Base-by-base conservation (phyloP, 2,797 vertebrate genomes). In the Syngnathus rostellatus region DNA sequence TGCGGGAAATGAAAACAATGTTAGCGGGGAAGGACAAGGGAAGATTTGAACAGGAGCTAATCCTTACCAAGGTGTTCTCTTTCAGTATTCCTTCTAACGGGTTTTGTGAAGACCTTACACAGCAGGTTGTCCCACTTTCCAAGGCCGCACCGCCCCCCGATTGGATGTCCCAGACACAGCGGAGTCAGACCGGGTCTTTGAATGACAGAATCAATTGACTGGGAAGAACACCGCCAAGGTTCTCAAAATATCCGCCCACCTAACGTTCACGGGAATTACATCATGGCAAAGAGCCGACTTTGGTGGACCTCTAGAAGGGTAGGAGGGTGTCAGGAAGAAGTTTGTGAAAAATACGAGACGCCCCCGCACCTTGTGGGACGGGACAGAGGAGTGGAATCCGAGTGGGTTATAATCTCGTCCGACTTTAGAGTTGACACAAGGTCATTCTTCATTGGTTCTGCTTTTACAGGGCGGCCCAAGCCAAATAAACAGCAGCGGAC, bases 101-200 rank as follows among this genome's bases (percentile, higher is more conserved):
- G 87, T 89, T 90, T 90, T 91, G 89, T 91, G 79, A 90, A 83
- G 86, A 89, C 84, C 86, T 90, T 89, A 89, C 83, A 83, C 85
- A 80, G 86, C 89, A 89, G 77, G 87, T 85, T 89, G 90, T 86
- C 88, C 87, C 80, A 78, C 75, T 87, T 84, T 87, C 62, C 65
- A 78, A 80, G 81, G 76, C 86, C 73, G 82, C 85, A 86, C 59
- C 59, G 1, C 59, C 43, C 88, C 86, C 88, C 89, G 89, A 90
- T 92, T 87, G 85, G 88, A 91, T 90, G 89, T 91, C 91, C 88
- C 88, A 91, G 91, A 90, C 90, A 87, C 85, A 84, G 88, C 83
- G 90, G 90, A 92, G 90, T 90, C 90, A 85, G 86, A 71, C 82
- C 82, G 71, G 63, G 81, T 81, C 83, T 83, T 83, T 85, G 88